Evolutionary conservation across 2,797 vertebrate species (phyloP).

Genomic region (Hapalemur alaotrensis): DNA sequence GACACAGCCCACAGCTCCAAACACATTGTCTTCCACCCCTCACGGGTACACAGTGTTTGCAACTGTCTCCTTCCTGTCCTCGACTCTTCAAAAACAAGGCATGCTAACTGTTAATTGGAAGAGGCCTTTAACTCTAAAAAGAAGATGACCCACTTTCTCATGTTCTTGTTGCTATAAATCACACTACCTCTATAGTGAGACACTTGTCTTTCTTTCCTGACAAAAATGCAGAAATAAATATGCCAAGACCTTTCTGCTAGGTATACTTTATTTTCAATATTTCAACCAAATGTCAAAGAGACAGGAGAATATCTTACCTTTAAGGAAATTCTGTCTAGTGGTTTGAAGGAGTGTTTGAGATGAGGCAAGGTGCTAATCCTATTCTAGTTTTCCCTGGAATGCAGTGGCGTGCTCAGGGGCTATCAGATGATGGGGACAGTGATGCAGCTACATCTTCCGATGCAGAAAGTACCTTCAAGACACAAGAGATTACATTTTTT

Average conservation of each 20-base stretch:
- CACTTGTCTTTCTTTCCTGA: slow-evolving; percentile 36
- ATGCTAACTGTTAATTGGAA: slow-evolving; percentile 38
- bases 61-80: background rate
- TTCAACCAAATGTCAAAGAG: slow-evolving; percentile 59
- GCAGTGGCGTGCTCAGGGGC: background rate
- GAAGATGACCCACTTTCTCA: background rate
- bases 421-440: background rate
- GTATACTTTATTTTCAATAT: slow-evolving; percentile 52
- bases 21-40: background rate
- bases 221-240: slow-evolving; percentile 18
- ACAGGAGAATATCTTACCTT: background rate
- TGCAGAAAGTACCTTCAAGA: background rate
- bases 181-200: background rate
- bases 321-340: background rate
- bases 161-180: slow-evolving; percentile 42
- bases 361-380: background rate
- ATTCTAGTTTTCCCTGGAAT: background rate
- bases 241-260: background rate
- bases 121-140: slow-evolving; percentile 3
- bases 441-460: background rate
- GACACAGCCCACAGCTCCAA: background rate
- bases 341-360: background rate
- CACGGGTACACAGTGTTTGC: background rate
- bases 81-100: background rate
- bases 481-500: background rate